Evolutionary conservation across 1,140 invertebrate genomes (phyloP).

Genomic region (Fopius arisanus): DNA sequence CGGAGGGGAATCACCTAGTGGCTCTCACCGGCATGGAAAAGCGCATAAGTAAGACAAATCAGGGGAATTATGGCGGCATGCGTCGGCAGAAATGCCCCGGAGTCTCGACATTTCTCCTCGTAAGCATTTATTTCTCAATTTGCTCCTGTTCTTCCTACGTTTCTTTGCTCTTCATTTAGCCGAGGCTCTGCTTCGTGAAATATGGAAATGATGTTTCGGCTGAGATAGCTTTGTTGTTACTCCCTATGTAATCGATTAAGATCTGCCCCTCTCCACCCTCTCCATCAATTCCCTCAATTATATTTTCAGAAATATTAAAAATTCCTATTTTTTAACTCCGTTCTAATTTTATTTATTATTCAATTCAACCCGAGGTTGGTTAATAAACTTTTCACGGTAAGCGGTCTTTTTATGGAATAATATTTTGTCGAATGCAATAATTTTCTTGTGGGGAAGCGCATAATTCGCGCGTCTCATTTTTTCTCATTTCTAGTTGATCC

Average conservation of each 20-base stretch:
- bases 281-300: too few relatives aligned
- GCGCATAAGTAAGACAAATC: slow-evolving; percentile 24
- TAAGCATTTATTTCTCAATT: slow-evolving; percentile 32
- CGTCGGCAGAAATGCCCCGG: slow-evolving; percentile 21
- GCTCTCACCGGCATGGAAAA: background rate
- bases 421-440: too few relatives aligned
- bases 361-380: too few relatives aligned
- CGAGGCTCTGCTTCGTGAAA: background rate
- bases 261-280: too few relatives aligned
- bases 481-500: background rate
- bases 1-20: background rate
- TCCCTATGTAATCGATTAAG: too few relatives aligned
- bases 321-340: too few relatives aligned
- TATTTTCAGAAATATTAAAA: too few relatives aligned
- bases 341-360: too few relatives aligned
- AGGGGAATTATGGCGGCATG: slow-evolving; percentile 27
- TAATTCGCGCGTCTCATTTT: slow-evolving; percentile 20
- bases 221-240: too few relatives aligned
- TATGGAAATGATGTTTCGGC: background rate
- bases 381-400: too few relatives aligned
- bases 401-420: too few relatives aligned
- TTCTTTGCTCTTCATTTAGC: background rate
- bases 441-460: too few relatives aligned
- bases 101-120: slow-evolving; percentile 26
- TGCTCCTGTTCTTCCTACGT: background rate